A percentile compares a stretch with the other conserved stretches of the same genome.
Evolutionary conservation across 2,113 vertebrate species (phyloP).

Genomic region (Catharus minimus): DNA sequence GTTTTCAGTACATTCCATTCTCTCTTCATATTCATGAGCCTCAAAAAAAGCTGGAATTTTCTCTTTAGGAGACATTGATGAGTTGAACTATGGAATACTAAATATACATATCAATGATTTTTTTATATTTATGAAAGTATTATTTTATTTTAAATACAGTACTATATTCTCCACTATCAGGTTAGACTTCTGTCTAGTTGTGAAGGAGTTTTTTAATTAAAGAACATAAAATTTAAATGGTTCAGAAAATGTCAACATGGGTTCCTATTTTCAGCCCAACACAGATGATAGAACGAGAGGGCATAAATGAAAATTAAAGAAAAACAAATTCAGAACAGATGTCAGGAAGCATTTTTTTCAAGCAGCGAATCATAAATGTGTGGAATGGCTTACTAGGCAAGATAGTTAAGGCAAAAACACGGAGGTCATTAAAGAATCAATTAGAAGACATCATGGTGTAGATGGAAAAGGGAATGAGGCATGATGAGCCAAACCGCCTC

Average conservation of each 20-base stretch:
- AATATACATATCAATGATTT: background rate
- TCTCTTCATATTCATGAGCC: background rate
- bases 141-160: constrained; percentile 18
- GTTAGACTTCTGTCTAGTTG: constrained; percentile 66
- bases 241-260: constrained; percentile 80
- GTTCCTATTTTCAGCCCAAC: constrained; percentile 80
- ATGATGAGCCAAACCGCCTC: constrained; percentile 8
- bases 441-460: constrained; percentile 61
- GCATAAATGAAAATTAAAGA: constrained; percentile 82
- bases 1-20: background rate
- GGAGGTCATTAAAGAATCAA: constrained; percentile 69
- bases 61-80: background rate
- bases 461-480: constrained; percentile 27
- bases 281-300: constrained; percentile 79
- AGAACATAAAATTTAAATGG: constrained; percentile 77
- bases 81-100: background rate
- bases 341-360: constrained; percentile 74
- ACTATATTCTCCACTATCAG: constrained; percentile 18
- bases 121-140: background rate
- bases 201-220: constrained; percentile 74
- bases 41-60: background rate
- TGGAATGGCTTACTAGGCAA: constrained; percentile 73
- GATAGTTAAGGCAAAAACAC: constrained; percentile 65
- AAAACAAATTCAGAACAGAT: constrained; percentile 82
- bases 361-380: constrained; percentile 70